These are phyloP conservation scores for Glossophaga mutica DNA, from an alignment of 2,797 vertebrate genomes.

Conservation along the genomic window DNA sequence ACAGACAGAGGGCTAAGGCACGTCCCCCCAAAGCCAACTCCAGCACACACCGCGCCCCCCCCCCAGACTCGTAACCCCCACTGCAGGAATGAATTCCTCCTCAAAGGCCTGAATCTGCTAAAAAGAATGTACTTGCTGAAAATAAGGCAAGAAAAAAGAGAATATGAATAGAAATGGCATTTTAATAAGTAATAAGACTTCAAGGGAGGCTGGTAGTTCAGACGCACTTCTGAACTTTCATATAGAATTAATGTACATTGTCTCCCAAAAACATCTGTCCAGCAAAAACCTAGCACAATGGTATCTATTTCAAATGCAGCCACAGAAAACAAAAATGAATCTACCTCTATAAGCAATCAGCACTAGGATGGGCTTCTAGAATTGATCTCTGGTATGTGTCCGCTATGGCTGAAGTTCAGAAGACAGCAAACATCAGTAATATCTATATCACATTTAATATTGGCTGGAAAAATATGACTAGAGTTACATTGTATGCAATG, in stretches of 20 bases:
- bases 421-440: not conserved
- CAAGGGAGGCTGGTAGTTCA: slow-evolving; percentile 12
- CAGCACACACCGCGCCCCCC: not conserved
- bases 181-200: slow-evolving; percentile 68
- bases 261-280: slow-evolving; percentile 17
- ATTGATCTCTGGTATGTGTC: not conserved
- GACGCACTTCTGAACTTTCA: slow-evolving; percentile 54
- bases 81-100: slow-evolving; percentile 21
- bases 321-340: slow-evolving; percentile 31
- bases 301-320: not conserved
- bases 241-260: slow-evolving; percentile 21
- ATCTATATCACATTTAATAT: not conserved
- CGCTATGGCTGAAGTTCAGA: slow-evolving; percentile 8
- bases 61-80: not conserved
- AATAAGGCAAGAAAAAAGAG: slow-evolving; percentile 21
- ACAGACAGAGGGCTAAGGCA: not conserved
- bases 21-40: not conserved
- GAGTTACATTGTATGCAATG: slow-evolving; percentile 5
- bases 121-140: slow-evolving; percentile 53
- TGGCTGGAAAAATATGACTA: not conserved
- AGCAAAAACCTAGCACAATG: not conserved
- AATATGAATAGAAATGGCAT: slow-evolving; percentile 62
- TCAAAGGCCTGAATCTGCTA: slow-evolving; percentile 48
- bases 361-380: not conserved
- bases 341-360: not conserved